phyloP scores from a whole-genome alignment of 2,888 invertebrate genomes.

The Cerceris rybyensis region DNA sequence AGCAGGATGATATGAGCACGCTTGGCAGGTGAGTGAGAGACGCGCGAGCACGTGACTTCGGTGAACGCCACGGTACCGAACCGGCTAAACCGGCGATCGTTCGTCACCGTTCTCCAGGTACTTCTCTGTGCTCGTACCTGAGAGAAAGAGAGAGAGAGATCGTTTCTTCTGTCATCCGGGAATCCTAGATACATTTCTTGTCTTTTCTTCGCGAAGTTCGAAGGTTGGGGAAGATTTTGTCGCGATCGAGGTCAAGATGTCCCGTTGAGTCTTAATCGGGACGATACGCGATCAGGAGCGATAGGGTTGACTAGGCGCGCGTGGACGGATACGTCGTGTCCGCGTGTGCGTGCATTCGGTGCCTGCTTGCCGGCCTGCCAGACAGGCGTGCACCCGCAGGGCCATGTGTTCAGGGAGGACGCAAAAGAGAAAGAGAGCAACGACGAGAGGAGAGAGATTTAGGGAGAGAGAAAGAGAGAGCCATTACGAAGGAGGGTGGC shows the following conservation, averaged over 20 bases:
- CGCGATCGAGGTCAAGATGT: background rate
- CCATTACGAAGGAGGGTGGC: conserved; percentile 47
- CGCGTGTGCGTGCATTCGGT: conserved; percentile 34
- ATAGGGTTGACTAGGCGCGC: conserved; percentile 32
- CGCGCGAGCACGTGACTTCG: conserved; percentile 56
- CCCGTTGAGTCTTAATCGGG: conserved; percentile 17
- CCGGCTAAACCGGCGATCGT: background rate
- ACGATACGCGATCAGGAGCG: conserved; percentile 2
- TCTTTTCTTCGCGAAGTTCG: too few species aligned
- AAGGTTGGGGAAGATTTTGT: too few species aligned
- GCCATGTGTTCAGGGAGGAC: conserved; percentile 74
- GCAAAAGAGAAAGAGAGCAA: conserved; percentile 55
- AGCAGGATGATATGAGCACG: conserved; percentile 81
- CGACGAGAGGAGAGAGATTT: conserved; percentile 36
- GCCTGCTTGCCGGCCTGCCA: conserved; percentile 52
- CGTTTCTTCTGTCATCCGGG: too few species aligned
- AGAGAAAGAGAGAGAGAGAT: too few species aligned
- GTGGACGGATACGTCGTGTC: conserved; percentile 14
- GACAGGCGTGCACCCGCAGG: conserved; percentile 60
- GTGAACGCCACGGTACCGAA: conserved; percentile 10
- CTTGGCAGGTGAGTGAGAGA: conserved; percentile 79
- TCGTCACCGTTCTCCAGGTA: background rate
- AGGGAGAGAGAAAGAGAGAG: conserved; percentile 27
- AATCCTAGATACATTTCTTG: too few species aligned
- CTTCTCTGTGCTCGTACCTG: too few species aligned